Evolutionary conservation across 1,140 invertebrate species (phyloP), one percentile per base, ranked within the genome.

Genomic region (Drosophila yakuba): DNA sequence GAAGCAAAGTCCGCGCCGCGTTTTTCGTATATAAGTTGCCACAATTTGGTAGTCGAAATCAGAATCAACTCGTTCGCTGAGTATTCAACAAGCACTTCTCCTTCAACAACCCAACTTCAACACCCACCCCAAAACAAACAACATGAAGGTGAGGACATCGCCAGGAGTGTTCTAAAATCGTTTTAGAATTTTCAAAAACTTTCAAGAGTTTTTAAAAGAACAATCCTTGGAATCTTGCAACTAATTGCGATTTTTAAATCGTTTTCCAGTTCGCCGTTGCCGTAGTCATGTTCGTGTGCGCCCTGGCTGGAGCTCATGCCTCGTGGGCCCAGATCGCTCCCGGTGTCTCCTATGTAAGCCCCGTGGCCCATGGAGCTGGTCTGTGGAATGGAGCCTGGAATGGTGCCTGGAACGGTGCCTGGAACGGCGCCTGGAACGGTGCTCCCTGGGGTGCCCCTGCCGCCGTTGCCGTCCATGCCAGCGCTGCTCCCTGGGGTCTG

Each of bases 261-360:
- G 8, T 25, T 38, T 67, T 74, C 0, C 90, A 92, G 91, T 92
- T 92, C 91, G 90, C 81, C 72, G 48, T 85, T 86, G 90, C 90
- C 84, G 91, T 92, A 92, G 91, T 92, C 91, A 91, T 92, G 91
- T 92, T 92, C 64, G 91, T 92, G 66, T 86, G 91, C 68, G 91
- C 91, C 78, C 71, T 80, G 64, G 80, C 71, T 66, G 91, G 89
- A 75, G 89, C 85, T 36, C 83, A 91, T 64, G 88, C 91, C 51
- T 92, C 91, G 44, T 75, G 86, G 78, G 62, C 73, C 41, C 75
- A 69, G 43, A 71, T 86, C 55, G 82, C 90, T 14, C 91, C 91
- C 10, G 91, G 78, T 32, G 86, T 91, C 10, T 90, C 86, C 55
- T 89, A 89, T 69, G 88, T 91, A 8, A 91, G 76, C 69, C 69